Conservation (phyloP, 1,140 invertebrate species). For the Paraescarpia echinospica region DNA sequence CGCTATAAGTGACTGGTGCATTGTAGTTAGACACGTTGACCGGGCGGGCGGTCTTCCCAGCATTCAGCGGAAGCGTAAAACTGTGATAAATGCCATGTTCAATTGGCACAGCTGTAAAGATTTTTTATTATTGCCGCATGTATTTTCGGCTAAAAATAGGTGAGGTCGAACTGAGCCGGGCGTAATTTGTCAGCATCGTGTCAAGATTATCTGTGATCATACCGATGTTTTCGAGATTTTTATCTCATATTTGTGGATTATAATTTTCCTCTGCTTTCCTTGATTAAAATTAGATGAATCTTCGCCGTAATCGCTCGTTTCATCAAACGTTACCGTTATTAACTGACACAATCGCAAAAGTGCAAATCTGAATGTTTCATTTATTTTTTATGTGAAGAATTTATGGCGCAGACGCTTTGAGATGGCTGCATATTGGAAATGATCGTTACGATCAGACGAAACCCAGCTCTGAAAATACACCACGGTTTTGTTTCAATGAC, state of each 20-base stretch:
- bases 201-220: neutral
- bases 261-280: neutral
- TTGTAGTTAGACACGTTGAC: neutral
- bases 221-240: neutral
- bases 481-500: neutral
- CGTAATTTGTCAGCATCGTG: neutral
- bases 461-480: neutral
- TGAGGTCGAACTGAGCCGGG: neutral
- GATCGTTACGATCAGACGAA: neutral
- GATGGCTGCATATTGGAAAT: neutral
- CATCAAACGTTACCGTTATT: neutral
- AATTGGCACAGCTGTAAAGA: neutral
- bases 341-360: neutral
- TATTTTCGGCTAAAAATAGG: neutral
- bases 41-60: neutral
- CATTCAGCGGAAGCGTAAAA: neutral
- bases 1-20: neutral
- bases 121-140: neutral
- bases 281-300: neutral
- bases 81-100: neutral
- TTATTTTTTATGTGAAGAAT: neutral
- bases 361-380: slow-evolving; percentile 6
- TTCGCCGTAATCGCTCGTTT: neutral
- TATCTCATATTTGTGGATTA: neutral
- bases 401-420: neutral